These are phyloP conservation scores for Ips nitidus DNA, from an alignment of 1,140 invertebrate species.

Conservation along the genomic window DNA sequence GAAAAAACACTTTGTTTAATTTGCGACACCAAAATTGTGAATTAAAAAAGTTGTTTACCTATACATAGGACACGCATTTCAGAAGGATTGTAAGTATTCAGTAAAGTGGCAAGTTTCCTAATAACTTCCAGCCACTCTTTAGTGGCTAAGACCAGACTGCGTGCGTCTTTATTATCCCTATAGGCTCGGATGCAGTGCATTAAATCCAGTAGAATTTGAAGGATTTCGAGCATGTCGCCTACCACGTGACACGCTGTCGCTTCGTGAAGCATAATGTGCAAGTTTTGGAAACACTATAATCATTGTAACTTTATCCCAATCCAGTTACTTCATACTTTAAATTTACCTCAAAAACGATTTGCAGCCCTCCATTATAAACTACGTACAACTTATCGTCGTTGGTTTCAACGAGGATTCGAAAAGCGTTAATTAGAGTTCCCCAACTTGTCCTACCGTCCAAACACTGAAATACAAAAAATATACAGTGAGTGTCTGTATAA, in stretches of 20 bases:
- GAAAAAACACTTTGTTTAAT: slow-evolving; percentile 44
- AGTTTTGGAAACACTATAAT: slow-evolving; percentile 76
- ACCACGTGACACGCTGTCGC: slow-evolving; percentile 85
- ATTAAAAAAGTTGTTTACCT: slow-evolving; percentile 54
- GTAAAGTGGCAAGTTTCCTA: slow-evolving; percentile 79
- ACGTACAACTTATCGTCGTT: slow-evolving; percentile 87
- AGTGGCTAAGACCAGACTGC: slow-evolving; percentile 63
- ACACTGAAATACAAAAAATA: slow-evolving; percentile 55
- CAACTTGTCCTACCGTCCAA: slow-evolving; percentile 82
- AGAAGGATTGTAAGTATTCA: slow-evolving; percentile 88
- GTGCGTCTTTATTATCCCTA: slow-evolving; percentile 65
- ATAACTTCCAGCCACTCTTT: slow-evolving; percentile 87
- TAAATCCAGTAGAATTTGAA: slow-evolving; percentile 74
- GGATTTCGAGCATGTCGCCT: slow-evolving; percentile 78
- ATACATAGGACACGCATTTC: slow-evolving; percentile 79
- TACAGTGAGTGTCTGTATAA: not conserved
- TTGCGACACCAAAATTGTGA: not conserved
- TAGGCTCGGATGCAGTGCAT: slow-evolving; percentile 69
- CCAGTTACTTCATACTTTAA: not conserved
- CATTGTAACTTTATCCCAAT: not conserved
- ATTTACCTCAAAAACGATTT: slow-evolving; percentile 79
- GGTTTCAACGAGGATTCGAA: slow-evolving; percentile 83
- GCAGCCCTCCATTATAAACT: slow-evolving; percentile 83
- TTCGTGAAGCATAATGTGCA: slow-evolving; percentile 93
- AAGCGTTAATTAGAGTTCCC: slow-evolving; percentile 86